Conservation (phyloP, 2,113 vertebrate species). For the Xenotilapia longispinis region DNA sequence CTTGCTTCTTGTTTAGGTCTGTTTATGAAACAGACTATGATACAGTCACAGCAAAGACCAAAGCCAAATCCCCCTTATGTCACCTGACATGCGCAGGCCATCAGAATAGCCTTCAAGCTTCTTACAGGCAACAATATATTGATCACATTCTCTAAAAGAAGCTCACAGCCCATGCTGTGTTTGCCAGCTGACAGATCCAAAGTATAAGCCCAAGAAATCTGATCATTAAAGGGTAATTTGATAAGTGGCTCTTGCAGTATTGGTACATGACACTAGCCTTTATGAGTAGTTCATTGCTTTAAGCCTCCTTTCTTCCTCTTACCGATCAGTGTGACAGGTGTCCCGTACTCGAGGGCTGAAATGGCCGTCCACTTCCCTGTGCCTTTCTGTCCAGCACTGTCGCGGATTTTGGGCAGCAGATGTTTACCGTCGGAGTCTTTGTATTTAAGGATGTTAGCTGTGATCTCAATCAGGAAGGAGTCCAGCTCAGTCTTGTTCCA, state of each 20-base stretch:
- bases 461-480: conserved; percentile 98
- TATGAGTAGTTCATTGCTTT: conserved; percentile 2
- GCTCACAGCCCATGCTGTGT: neutral
- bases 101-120: conserved; percentile 59
- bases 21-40: neutral
- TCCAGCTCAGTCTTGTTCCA: conserved; percentile 98
- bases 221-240: neutral
- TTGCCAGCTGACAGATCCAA: neutral
- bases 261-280: neutral
- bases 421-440: conserved; percentile 76
- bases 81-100: conserved; percentile 30
- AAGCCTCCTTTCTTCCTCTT: conserved; percentile 21
- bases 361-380: conserved; percentile 98
- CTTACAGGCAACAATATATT: conserved; percentile 41
- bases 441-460: conserved; percentile 90
- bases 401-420: conserved; percentile 90
- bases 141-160: neutral
- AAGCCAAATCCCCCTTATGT: conserved; percentile 63
- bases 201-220: neutral
- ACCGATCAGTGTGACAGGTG: conserved; percentile 96
- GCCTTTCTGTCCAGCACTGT: conserved; percentile 95
- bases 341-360: conserved; percentile 88
- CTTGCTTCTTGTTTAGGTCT: neutral
- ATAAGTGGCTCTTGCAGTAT: neutral
- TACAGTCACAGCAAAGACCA: conserved; percentile 12